A percentile compares a stretch with the other conserved stretches of the same genome.
Evolutionary conservation across 2,888 invertebrate genomes (phyloP).

Genomic region (Candidula unifasciata): DNA sequence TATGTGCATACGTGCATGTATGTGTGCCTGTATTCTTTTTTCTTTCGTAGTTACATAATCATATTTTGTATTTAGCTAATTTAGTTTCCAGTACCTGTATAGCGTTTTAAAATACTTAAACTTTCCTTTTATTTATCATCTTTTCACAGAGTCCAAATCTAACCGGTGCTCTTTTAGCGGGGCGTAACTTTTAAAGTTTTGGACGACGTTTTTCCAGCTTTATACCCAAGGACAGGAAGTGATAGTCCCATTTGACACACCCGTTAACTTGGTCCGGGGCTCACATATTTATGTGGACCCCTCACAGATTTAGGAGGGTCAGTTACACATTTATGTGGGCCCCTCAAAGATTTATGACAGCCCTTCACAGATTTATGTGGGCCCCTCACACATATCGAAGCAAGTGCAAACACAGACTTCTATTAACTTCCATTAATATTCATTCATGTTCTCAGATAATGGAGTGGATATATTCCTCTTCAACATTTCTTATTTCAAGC

Average conservation of each 20-base stretch:
- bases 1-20: no score
- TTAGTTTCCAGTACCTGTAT: no score
- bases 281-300: not conserved
- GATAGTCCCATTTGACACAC: not conserved
- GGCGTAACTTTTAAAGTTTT: constrained; percentile 43
- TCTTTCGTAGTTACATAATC: no score
- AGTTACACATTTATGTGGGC: not conserved
- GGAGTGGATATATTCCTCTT: not conserved
- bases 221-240: not conserved
- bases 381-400: not conserved
- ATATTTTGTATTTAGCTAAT: no score
- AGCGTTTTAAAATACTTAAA: no score
- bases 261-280: not conserved
- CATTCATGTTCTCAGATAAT: no score
- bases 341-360: no score
- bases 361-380: not conserved
- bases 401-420: not conserved
- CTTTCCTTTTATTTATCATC: no score
- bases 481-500: not conserved
- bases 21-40: no score
- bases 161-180: constrained; percentile 45
- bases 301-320: not conserved
- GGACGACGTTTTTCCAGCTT: not conserved
- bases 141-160: constrained; percentile 26
- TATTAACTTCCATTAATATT: no score